Percentiles rank a stretch among this genome's conserved stretches.
phyloP scores from a whole-genome alignment of 1,140 invertebrate species.

The Cydia strobilella region DNA sequence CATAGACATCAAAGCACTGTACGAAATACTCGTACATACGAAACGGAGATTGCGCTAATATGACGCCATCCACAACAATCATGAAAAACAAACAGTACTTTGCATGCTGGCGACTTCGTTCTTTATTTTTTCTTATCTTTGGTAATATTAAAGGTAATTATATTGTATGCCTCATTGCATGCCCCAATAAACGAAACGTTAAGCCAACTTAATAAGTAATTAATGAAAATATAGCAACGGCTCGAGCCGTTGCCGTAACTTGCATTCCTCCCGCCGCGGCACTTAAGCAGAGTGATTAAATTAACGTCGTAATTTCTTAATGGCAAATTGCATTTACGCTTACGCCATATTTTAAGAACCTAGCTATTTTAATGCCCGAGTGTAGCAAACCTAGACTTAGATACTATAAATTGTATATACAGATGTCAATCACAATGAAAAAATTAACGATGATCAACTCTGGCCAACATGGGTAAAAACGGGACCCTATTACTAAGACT shows the following conservation, averaged over 20 bases:
- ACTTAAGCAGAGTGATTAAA: slow-evolving; percentile 28
- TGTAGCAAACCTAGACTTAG: not conserved
- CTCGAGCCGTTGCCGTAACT: slow-evolving; percentile 6
- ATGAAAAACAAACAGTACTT: too few species aligned
- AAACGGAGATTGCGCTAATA: too few species aligned
- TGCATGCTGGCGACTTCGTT: not conserved
- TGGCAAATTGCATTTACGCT: slow-evolving; percentile 27
- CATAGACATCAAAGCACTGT: too few species aligned
- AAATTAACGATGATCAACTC: too few species aligned
- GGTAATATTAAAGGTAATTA: slow-evolving; percentile 12
- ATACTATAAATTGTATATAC: too few species aligned
- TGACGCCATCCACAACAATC: too few species aligned
- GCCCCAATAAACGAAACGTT: slow-evolving; percentile 15
- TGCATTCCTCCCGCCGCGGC: not conserved
- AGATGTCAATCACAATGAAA: too few species aligned
- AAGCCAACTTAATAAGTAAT: slow-evolving; percentile 21
- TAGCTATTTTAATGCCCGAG: not conserved
- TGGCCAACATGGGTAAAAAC: too few species aligned
- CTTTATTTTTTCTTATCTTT: not conserved
- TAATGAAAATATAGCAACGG: slow-evolving; percentile 27
- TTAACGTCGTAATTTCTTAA: slow-evolving; percentile 28
- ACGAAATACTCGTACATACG: too few species aligned
- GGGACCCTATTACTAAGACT: too few species aligned
- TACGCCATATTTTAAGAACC: not conserved
- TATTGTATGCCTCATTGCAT: slow-evolving; percentile 7